phyloP scores from a whole-genome alignment of 2,113 vertebrate genomes.

The Patagioenas fasciata region DNA sequence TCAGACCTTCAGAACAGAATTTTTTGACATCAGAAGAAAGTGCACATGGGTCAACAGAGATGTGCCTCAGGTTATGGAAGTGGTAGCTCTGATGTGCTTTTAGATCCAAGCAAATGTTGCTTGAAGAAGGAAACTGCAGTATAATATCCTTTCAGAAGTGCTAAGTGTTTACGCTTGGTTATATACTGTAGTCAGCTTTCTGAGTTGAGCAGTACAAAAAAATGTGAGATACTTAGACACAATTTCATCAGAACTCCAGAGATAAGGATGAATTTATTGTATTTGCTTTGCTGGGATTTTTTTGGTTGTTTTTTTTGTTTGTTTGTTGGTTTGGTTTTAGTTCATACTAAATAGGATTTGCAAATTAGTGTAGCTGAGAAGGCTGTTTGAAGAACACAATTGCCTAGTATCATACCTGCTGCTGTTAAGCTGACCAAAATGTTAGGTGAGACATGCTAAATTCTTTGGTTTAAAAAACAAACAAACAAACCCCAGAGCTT shows the following conservation, averaged over 20 bases:
- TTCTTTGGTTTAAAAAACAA: background rate
- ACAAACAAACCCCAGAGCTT: background rate
- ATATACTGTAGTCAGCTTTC: background rate
- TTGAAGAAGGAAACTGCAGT: background rate
- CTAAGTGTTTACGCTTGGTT: background rate
- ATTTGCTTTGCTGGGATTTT: background rate
- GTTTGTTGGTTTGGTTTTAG: too few species aligned
- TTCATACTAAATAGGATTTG: background rate
- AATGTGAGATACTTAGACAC: background rate
- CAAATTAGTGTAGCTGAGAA: background rate
- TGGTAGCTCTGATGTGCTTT: background rate
- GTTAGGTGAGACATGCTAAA: background rate
- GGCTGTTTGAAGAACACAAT: background rate
- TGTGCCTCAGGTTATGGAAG: background rate
- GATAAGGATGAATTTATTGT: background rate
- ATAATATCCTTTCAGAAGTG: background rate
- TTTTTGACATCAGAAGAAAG: background rate
- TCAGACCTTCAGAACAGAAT: rapidly evolving
- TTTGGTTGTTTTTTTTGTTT: too few species aligned
- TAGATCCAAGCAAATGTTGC: background rate
- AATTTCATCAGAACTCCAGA: background rate
- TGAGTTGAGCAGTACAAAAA: background rate
- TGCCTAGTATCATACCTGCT: background rate
- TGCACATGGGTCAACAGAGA: background rate
- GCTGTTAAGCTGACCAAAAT: background rate